A percentile compares a stretch with the other conserved stretches of the same genome.
phyloP scores from a whole-genome alignment of 2,113 vertebrate species.

The Hippocampus zosterae region DNA sequence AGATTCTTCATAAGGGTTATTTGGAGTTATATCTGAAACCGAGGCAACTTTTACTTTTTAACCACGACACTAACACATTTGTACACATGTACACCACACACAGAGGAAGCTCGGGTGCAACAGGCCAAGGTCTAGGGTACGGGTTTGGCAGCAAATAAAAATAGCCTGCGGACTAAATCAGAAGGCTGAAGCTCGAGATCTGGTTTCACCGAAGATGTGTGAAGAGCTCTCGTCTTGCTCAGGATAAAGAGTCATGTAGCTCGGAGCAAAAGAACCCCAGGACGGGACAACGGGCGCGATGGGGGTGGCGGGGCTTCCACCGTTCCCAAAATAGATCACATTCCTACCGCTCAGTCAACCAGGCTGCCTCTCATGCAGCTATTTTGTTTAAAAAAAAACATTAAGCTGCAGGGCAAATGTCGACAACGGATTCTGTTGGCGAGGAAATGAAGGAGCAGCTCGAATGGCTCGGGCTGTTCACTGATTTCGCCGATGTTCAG shows the following conservation, averaged over 20 bases:
- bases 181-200: slow-evolving; percentile 53
- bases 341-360: slow-evolving; percentile 1
- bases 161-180: slow-evolving; percentile 66
- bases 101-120: slow-evolving; percentile 34
- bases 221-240: slow-evolving; percentile 53
- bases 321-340: slow-evolving; percentile 34
- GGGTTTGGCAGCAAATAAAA: slow-evolving; percentile 64
- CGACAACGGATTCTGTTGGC: background rate
- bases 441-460: background rate
- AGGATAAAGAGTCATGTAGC: slow-evolving; percentile 37
- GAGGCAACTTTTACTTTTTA: background rate
- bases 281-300: slow-evolving; percentile 20
- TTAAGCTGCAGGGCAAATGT: background rate
- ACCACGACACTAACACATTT: slow-evolving; percentile 5
- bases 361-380: slow-evolving; percentile 9
- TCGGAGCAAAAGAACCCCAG: slow-evolving; percentile 28
- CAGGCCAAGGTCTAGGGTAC: slow-evolving; percentile 35
- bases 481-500: background rate
- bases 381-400: slow-evolving; percentile 16
- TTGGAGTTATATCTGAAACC: background rate
- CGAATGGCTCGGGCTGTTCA: background rate
- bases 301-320: slow-evolving; percentile 39
- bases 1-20: background rate
- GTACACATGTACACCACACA: slow-evolving; percentile 16
- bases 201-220: slow-evolving; percentile 68